Evolutionary conservation across 2,888 invertebrate species (phyloP), one percentile per base, ranked within the genome.

Genomic region (Yponomeuta sedellus): DNA sequence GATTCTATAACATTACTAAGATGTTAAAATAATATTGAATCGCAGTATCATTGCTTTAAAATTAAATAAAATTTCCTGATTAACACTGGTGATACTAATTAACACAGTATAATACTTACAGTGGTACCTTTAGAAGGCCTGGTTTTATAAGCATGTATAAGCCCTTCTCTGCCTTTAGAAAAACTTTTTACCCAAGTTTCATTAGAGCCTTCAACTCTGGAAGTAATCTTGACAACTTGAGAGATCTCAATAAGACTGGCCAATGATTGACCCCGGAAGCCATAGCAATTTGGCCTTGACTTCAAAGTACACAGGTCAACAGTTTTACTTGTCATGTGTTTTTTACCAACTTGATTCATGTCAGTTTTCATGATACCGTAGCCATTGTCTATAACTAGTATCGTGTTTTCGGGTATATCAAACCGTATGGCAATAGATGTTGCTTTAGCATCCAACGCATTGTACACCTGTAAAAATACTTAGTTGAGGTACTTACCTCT

Each of bases 321-420:
- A 72, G 93, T 92, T 84, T 95, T 95, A 77, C 93, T 95, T 0
- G 95, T 94, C 74, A 92, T 86, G 73, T 94, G 92, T 70, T 93
- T 92, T 71, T 88, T 80, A 16, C 95, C 96, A 64, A 95, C 75
- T 28, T 83, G 70, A 63, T 88, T 76, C 68, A 96, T 86, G 75
- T 94, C 92, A 34, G 82, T 74, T 72, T 85, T 80, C 2, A 82
- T 72, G 40, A 97, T 93, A 2, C 97, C 97, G 71, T 70, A 73
- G 1, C 96, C 96, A 87, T 96, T 96, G 77, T 97, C 97, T 57
- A 96, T 91, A 8, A 96, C 94, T 92, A 95, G 95, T 70, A 97
- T 90, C 71, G 90, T 92, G 73, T 91, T 92, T 69, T 92, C 88
- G 67, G 85, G 77, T 34, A 94, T 81, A 78, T 95, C 88, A 28